These are phyloP conservation scores for Calameuta filiformis DNA, from an alignment of 2,888 invertebrate genomes.

Conservation along the genomic window DNA sequence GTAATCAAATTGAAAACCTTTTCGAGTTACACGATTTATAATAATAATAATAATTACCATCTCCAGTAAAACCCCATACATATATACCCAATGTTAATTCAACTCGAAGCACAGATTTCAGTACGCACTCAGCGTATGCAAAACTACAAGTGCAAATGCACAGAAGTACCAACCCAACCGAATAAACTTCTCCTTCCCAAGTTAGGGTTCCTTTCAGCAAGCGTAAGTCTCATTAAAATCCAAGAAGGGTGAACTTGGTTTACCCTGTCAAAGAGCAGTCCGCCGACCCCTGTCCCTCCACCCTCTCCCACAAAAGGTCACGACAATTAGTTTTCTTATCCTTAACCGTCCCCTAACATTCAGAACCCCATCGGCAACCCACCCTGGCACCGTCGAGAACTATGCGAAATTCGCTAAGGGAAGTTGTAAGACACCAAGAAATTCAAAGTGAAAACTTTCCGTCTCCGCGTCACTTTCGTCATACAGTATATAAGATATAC, in stretches of 20 bases:
- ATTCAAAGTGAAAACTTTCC: neutral
- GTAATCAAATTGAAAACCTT: too few relatives aligned
- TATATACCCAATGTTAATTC: neutral
- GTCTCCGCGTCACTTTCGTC: neutral
- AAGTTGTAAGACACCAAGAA: conserved; percentile 13
- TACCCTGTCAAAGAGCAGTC: conserved; percentile 1
- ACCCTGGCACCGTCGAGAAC: neutral
- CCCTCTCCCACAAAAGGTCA: conserved; percentile 5
- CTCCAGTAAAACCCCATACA: neutral
- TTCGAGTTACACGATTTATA: neutral
- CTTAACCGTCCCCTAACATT: conserved; percentile 14
- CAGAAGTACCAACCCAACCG: neutral
- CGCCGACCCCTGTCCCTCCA: neutral
- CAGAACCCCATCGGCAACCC: neutral
- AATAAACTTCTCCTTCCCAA: neutral
- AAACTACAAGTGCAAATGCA: neutral
- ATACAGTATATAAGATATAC: neutral
- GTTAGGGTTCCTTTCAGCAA: neutral
- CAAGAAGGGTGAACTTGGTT: neutral
- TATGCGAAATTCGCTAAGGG: neutral
- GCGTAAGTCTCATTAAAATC: conserved; percentile 31
- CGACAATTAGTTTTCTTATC: conserved; percentile 46
- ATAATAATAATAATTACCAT: neutral
- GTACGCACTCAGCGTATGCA: neutral
- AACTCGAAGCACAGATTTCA: neutral